These are phyloP conservation scores for Myodes glareolus DNA, from an alignment of 2,113 vertebrate genomes.

Conservation along the genomic window DNA sequence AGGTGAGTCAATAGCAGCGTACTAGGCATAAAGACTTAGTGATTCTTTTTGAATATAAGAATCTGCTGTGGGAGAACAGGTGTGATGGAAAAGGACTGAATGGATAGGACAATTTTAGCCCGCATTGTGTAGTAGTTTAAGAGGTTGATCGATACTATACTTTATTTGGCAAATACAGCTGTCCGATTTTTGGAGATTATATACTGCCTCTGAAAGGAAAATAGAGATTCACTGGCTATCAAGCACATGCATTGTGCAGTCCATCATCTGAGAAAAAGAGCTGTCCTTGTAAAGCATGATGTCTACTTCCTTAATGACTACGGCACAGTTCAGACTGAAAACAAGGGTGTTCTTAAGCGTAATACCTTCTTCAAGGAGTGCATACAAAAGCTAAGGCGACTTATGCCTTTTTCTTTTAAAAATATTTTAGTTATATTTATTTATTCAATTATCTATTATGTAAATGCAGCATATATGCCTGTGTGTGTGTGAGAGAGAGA, in stretches of 20 bases:
- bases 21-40: not conserved
- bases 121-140: not conserved
- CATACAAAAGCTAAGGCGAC: not conserved
- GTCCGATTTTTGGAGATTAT: slow-evolving; percentile 32
- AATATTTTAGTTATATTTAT: not conserved
- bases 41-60: not conserved
- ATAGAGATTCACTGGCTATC: slow-evolving; percentile 42
- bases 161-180: slow-evolving; percentile 47
- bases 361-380: not conserved
- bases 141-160: not conserved
- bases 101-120: not conserved
- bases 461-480: not conserved
- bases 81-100: not conserved
- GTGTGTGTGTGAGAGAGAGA: too few species aligned
- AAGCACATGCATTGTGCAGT: not conserved
- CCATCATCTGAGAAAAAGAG: not conserved
- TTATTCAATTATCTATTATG: not conserved
- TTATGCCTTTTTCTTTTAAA: not conserved
- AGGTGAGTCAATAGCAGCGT: not conserved
- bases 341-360: not conserved
- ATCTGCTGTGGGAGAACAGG: not conserved
- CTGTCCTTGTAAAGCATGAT: not conserved
- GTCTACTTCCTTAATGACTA: not conserved
- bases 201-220: slow-evolving; percentile 26
- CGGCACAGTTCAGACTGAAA: not conserved